phyloP scores from a whole-genome alignment of 2,888 invertebrate genomes.

The Anthoptus insignis region DNA sequence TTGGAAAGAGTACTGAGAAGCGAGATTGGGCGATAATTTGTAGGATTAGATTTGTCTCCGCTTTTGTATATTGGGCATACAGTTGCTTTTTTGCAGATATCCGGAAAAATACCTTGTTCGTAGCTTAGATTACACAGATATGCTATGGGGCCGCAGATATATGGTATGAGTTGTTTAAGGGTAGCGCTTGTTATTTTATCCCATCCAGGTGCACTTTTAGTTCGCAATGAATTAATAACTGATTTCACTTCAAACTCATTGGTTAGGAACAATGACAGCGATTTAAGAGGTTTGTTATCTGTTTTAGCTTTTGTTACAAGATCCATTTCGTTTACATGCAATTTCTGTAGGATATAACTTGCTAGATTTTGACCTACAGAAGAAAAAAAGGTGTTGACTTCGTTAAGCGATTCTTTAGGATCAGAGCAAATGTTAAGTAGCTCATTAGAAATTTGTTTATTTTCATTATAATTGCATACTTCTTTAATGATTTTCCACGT shows the following conservation, averaged over 20 bases:
- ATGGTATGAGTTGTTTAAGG: background rate
- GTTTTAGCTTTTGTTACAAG: constrained; percentile 10
- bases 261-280: constrained; percentile 7
- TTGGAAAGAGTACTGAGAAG: constrained; percentile 3
- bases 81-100: background rate
- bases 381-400: constrained; percentile 24
- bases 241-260: constrained; percentile 1
- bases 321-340: constrained; percentile 4
- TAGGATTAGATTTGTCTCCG: constrained; percentile 5
- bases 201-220: background rate
- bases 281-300: constrained; percentile 1
- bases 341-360: constrained; percentile 11
- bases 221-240: background rate
- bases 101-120: background rate
- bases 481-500: constrained; percentile 30
- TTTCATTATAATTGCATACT: constrained; percentile 13
- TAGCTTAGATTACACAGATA: constrained; percentile 11
- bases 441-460: constrained; percentile 1
- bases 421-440: background rate
- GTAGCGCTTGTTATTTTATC: background rate
- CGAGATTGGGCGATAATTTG: constrained; percentile 15
- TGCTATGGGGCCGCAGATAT: background rate
- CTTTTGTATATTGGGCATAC: constrained; percentile 12
- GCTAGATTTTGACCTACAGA: constrained; percentile 16
- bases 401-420: constrained; percentile 13